phyloP scores from a whole-genome alignment of 2,888 invertebrate species.

The Ommatoiulus sabulosus region DNA sequence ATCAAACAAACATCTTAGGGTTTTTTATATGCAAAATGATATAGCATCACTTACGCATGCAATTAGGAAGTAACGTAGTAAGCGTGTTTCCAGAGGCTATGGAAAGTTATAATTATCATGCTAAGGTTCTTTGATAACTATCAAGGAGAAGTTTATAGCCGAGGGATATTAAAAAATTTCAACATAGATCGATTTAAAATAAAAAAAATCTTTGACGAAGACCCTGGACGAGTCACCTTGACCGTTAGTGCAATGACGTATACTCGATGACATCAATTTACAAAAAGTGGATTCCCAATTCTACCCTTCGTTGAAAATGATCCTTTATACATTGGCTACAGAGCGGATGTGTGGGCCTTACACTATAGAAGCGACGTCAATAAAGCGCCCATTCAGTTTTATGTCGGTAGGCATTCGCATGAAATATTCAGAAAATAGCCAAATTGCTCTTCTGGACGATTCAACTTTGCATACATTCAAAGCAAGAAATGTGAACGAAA shows the following conservation, averaged over 20 bases:
- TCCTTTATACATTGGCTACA: background rate
- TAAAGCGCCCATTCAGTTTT: constrained; percentile 17
- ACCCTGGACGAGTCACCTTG: background rate
- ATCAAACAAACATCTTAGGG: no score
- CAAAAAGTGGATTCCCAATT: background rate
- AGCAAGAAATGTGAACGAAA: background rate
- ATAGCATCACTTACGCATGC: background rate
- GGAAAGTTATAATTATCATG: background rate
- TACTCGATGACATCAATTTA: background rate
- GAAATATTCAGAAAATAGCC: constrained; percentile 1
- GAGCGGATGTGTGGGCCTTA: background rate
- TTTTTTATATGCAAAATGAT: background rate
- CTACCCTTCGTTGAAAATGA: background rate
- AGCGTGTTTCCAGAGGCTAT: background rate
- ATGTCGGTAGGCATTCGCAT: background rate
- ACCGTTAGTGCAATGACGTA: constrained; percentile 26
- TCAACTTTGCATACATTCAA: background rate
- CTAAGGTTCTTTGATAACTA: background rate
- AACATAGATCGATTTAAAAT: background rate
- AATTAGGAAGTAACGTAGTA: background rate
- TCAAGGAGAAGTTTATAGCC: background rate
- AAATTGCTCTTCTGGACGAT: background rate
- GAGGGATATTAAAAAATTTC: background rate
- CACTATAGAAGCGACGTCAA: background rate
- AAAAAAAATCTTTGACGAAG: background rate